Evolutionary conservation across 2,888 invertebrate genomes (phyloP).

Genomic region (Holacanthella duospinosa): DNA sequence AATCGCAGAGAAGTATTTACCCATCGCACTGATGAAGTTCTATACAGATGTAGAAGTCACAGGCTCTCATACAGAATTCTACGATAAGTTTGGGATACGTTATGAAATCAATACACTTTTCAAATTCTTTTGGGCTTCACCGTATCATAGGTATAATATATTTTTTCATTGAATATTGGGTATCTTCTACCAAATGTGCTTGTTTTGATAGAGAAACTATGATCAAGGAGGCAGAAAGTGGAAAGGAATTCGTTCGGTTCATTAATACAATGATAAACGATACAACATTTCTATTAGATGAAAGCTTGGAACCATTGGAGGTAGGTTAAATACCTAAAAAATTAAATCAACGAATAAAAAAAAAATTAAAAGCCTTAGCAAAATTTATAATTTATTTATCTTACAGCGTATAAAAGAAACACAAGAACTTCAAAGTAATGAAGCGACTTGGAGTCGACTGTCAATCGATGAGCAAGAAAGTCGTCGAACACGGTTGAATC

Average conservation of each 20-base stretch:
- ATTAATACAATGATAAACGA: slow-evolving; percentile 98
- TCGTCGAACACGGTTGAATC: slow-evolving; percentile 63
- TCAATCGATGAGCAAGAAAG: slow-evolving; percentile 60
- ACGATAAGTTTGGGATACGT: slow-evolving; percentile 96
- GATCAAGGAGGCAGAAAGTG: slow-evolving; percentile 76
- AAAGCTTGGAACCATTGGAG: slow-evolving; percentile 78
- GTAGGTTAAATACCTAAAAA: no score
- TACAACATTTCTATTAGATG: slow-evolving; percentile 91
- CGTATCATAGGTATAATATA: slow-evolving; percentile 58
- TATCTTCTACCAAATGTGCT: background rate
- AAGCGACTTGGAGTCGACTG: slow-evolving; percentile 55
- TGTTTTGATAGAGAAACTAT: slow-evolving; percentile 48
- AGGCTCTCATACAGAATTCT: slow-evolving; percentile 95
- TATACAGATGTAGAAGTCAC: slow-evolving; percentile 97
- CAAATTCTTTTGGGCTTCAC: slow-evolving; percentile 89
- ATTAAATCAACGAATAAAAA: background rate
- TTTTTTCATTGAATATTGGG: background rate
- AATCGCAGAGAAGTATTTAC: slow-evolving; percentile 66
- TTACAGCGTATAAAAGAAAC: slow-evolving; percentile 53
- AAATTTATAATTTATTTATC: no score
- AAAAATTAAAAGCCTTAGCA: background rate
- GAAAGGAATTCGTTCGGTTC: slow-evolving; percentile 89
- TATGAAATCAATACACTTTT: slow-evolving; percentile 96
- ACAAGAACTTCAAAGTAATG: slow-evolving; percentile 69
- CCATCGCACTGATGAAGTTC: slow-evolving; percentile 91